Conservation (phyloP, 2,113 vertebrate genomes). For the Pungitius pungitius region DNA sequence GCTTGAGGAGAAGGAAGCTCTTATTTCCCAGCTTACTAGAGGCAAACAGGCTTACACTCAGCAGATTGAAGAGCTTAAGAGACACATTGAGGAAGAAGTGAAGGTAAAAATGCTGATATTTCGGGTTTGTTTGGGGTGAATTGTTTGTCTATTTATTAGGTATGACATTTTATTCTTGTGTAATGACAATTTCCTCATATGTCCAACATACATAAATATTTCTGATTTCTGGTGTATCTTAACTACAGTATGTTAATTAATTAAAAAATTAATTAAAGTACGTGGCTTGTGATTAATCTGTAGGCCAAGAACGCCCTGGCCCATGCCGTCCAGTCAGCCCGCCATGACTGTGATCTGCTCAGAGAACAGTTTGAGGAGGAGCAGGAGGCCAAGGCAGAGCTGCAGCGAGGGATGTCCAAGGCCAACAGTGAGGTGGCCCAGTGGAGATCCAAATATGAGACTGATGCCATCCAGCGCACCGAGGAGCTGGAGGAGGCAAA, state of each 20-base stretch:
- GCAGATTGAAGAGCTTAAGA: slow-evolving; percentile 86
- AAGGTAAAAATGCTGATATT: slow-evolving; percentile 40
- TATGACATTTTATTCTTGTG: background rate
- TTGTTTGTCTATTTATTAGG: background rate
- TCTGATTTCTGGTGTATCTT: background rate
- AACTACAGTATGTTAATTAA: slow-evolving; percentile 53
- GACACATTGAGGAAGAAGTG: slow-evolving; percentile 86
- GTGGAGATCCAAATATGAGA: slow-evolving; percentile 88
- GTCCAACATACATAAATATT: no score
- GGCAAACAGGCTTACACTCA: slow-evolving; percentile 85
- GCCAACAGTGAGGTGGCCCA: slow-evolving; percentile 88
- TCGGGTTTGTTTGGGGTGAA: background rate
- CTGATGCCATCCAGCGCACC: slow-evolving; percentile 86
- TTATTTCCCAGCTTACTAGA: slow-evolving; percentile 85
- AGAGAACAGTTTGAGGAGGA: slow-evolving; percentile 88
- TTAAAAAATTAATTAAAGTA: no score
- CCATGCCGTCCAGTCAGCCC: slow-evolving; percentile 81
- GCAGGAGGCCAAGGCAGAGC: slow-evolving; percentile 85
- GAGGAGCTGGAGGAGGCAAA: slow-evolving; percentile 89
- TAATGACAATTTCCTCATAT: no score
- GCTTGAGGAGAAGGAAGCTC: slow-evolving; percentile 84
- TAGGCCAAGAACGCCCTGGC: slow-evolving; percentile 90
- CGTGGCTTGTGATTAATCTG: no score
- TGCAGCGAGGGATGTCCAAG: slow-evolving; percentile 86
- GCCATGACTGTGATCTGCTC: slow-evolving; percentile 87